These are phyloP conservation scores for Coilia nasus DNA, from an alignment of 2,797 vertebrate species.

Conservation along the genomic window DNA sequence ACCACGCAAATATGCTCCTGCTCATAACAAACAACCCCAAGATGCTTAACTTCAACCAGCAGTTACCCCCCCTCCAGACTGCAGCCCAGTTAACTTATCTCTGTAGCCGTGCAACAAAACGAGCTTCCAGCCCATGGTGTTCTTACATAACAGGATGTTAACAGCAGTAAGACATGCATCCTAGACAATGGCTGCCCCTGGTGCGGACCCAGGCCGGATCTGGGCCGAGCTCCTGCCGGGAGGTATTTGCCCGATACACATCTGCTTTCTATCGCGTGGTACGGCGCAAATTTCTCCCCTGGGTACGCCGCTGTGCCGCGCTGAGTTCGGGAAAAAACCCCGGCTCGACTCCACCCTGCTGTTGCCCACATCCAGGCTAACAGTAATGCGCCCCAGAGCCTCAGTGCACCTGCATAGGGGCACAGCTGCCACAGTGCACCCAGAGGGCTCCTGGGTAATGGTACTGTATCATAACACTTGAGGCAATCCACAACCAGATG, in stretches of 20 bases:
- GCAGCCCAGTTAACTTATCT: not conserved
- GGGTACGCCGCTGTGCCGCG: slow-evolving; percentile 40
- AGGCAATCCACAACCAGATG: not conserved
- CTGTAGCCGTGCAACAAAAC: not conserved
- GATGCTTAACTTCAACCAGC: slow-evolving; percentile 5
- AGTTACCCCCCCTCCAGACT: not conserved
- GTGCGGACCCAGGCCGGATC: not conserved
- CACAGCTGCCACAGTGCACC: not conserved
- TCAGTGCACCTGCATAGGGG: too few species aligned
- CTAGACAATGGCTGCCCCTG: not conserved
- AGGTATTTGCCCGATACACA: slow-evolving; percentile 40
- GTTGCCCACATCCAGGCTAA: not conserved
- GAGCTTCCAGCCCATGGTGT: not conserved
- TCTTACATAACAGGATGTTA: slow-evolving; percentile 1
- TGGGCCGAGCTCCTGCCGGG: not conserved
- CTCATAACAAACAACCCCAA: slow-evolving; percentile 5
- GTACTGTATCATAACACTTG: too few species aligned
- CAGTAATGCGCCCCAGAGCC: too few species aligned
- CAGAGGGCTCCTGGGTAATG: not conserved
- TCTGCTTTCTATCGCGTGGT: slow-evolving; percentile 48
- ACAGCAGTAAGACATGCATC: not conserved
- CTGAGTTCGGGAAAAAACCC: slow-evolving; percentile 4
- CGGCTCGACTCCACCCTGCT: slow-evolving; percentile 6
- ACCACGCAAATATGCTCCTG: slow-evolving; percentile 8
- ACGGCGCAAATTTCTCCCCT: slow-evolving; percentile 41